Evolutionary conservation across 2,888 invertebrate species (phyloP), one percentile per base, ranked within the genome.

Genomic region (Epirrita christyi): DNA sequence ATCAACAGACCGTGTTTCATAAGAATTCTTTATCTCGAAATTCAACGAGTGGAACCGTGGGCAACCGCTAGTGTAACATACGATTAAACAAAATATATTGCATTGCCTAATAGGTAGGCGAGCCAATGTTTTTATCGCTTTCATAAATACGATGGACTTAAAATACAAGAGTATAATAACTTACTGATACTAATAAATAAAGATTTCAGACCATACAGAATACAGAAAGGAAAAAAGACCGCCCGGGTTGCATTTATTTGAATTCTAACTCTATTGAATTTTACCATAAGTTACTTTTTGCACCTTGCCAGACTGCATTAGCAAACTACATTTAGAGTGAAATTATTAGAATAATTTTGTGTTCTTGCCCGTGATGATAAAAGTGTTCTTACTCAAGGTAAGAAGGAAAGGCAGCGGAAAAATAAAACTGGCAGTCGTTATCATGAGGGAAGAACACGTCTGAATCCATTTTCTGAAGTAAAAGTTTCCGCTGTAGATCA

Each of bases 101-200:
- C 45, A 57, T 46, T 38, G 29, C 59, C 55, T 59, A 57, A 56
- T 63, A 56, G 45, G 59, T 50, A 61, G 41, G 41, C 63, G 59
- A 44, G 13, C 41, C 42, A 49, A 49, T 57, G 63, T 85, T 85
- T 85, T 85, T 85, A 74, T 67, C 45, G 52, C 46, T 63, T 60
- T 65, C 81, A 79, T 82, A 79, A 84, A 84, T 85, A 83, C 81
- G 74, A 68, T 64, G 66, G 71, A 76, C 75, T 82, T 85, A 88
- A 88, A 87, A 86, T 83, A 83, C 76, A 71, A 66, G 70, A 77
- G 75, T 80, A 83, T 86, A 82, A 88, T 88, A 88, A 86, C 86
- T 87, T 88, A 84, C 83, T 76, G 85, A 81, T 85, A 84, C 90
- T 90, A 90, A 91, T 92, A 92, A 90, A 92, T 91, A 92, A 92